Conservation (phyloP, 1,140 invertebrate species). For the Diprion similis region DNA sequence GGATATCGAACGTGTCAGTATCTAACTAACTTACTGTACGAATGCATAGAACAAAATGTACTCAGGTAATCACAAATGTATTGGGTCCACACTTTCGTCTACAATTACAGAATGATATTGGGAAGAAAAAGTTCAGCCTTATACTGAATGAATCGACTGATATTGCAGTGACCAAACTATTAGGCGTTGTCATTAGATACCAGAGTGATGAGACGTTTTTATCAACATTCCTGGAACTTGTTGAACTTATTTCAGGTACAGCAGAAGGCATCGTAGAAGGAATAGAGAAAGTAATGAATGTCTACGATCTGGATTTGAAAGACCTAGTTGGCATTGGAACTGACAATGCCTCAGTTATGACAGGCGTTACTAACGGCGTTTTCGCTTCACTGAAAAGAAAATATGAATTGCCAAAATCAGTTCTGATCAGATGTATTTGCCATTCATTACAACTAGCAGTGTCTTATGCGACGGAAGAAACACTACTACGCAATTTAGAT, state of each 20-base stretch:
- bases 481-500: slow-evolving; percentile 42
- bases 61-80: not conserved
- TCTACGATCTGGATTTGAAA: slow-evolving; percentile 25
- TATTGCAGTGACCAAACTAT: slow-evolving; percentile 36
- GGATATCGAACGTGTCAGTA: too few relatives aligned
- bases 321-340: slow-evolving; percentile 43
- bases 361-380: slow-evolving; percentile 39
- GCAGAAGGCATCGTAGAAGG: slow-evolving; percentile 19
- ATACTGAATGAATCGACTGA: slow-evolving; percentile 47
- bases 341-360: slow-evolving; percentile 43
- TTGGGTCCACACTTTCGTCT: not conserved
- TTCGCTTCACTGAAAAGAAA: slow-evolving; percentile 28
- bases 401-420: slow-evolving; percentile 26
- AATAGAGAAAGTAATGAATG: slow-evolving; percentile 11
- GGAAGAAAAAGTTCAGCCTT: slow-evolving; percentile 40
- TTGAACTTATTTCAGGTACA: slow-evolving; percentile 19
- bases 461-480: slow-evolving; percentile 23
- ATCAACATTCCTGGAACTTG: slow-evolving; percentile 34
- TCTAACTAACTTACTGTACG: too few relatives aligned
- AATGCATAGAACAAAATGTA: slow-evolving; percentile 32
- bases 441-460: slow-evolving; percentile 38
- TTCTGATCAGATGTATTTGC: slow-evolving; percentile 36
- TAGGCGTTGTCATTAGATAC: slow-evolving; percentile 42
- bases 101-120: slow-evolving; percentile 30
- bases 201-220: slow-evolving; percentile 37